A percentile compares a stretch with the other conserved stretches of the same genome.
Conservation (phyloP, 2,888 invertebrate species). For the Troides oblongomaculatus region DNA sequence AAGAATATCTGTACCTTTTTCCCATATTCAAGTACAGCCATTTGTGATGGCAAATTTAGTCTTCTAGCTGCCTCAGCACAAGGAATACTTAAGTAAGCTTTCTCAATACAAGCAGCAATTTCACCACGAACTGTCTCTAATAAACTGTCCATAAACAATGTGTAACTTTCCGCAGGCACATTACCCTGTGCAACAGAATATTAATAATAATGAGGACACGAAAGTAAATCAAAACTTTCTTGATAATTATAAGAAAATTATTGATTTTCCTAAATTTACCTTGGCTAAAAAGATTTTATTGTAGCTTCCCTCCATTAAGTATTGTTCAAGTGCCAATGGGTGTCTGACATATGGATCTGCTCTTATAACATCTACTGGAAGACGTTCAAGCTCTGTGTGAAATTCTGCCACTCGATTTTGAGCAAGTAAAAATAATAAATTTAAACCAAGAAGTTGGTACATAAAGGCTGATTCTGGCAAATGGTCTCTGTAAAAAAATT, state of each 20-base stretch:
- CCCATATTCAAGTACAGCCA: conserved; percentile 70
- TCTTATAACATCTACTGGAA: conserved; percentile 94
- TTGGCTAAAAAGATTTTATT: conserved; percentile 97
- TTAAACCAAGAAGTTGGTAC: conserved; percentile 96
- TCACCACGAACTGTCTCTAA: conserved; percentile 97
- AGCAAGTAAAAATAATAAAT: conserved; percentile 94
- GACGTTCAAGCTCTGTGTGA: conserved; percentile 96
- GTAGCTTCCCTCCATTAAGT: conserved; percentile 99
- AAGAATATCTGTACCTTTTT: conserved; percentile 19
- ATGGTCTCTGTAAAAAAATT: conserved; percentile 71
- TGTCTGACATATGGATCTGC: conserved; percentile 96
- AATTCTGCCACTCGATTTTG: conserved; percentile 99
- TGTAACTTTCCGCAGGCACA: conserved; percentile 97
- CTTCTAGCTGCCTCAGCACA: conserved; percentile 93
- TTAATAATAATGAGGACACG: background rate
- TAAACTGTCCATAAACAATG: conserved; percentile 97
- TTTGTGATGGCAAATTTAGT: conserved; percentile 89
- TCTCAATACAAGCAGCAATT: conserved; percentile 97
- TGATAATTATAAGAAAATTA: background rate
- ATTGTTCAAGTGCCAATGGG: conserved; percentile 97
- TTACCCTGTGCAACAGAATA: conserved; percentile 82
- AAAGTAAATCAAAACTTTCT: background rate
- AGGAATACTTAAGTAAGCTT: conserved; percentile 95
- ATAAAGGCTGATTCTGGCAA: conserved; percentile 95
- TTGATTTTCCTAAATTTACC: conserved; percentile 50